Conservation (phyloP, 1,140 invertebrate genomes). For the Scaptomyza pallida region DNA sequence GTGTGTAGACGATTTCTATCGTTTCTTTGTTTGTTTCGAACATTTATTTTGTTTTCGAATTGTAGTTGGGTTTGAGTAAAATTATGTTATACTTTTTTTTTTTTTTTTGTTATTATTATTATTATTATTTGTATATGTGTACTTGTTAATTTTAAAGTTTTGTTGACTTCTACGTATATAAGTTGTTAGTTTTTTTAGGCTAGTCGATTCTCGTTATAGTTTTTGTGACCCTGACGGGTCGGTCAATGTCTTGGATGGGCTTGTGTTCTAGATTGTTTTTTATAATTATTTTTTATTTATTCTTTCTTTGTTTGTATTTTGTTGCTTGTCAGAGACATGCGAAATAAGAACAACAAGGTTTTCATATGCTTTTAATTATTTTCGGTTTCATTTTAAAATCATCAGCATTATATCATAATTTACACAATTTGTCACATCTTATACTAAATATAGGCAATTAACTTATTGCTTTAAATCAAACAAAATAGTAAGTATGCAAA, state of each 20-base stretch:
- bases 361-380: slow-evolving; percentile 51
- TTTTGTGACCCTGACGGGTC: slow-evolving; percentile 49
- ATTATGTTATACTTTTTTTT: slow-evolving; percentile 28
- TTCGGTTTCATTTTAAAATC: slow-evolving; percentile 76
- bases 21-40: slow-evolving; percentile 34
- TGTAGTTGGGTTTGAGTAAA: slow-evolving; percentile 45
- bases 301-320: slow-evolving; percentile 22
- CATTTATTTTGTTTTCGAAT: slow-evolving; percentile 13
- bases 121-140: slow-evolving; percentile 24
- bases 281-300: no score
- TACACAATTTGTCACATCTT: slow-evolving; percentile 80
- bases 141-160: slow-evolving; percentile 56
- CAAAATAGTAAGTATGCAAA: slow-evolving; percentile 51
- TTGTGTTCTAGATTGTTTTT: slow-evolving; percentile 64
- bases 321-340: slow-evolving; percentile 1
- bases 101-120: no score
- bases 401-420: slow-evolving; percentile 81
- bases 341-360: slow-evolving; percentile 52
- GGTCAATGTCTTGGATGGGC: slow-evolving; percentile 66
- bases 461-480: slow-evolving; percentile 51
- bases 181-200: slow-evolving; percentile 55
- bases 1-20: slow-evolving; percentile 42
- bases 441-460: slow-evolving; percentile 75
- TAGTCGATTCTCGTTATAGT: slow-evolving; percentile 53
- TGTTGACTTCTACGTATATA: slow-evolving; percentile 73